These are phyloP conservation scores for Drosophila azteca DNA, from an alignment of 1,140 invertebrate species.

Conservation along the genomic window DNA sequence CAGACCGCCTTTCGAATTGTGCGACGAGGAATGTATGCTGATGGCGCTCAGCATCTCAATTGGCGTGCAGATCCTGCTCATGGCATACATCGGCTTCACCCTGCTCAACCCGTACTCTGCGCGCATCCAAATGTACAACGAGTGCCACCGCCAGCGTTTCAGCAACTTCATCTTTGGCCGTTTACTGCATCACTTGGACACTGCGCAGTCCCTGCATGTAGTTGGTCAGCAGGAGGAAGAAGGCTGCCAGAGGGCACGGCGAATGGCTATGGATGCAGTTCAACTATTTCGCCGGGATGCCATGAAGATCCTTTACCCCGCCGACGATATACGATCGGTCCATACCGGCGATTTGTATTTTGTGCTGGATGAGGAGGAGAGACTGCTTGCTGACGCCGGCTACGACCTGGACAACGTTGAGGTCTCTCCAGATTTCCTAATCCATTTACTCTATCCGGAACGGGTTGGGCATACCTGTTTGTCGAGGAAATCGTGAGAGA, in stretches of 20 bases:
- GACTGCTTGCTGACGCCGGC: constrained; percentile 24
- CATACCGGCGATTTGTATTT: constrained; percentile 39
- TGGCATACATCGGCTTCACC: constrained; percentile 36
- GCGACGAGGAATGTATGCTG: constrained; percentile 30
- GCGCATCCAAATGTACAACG: constrained; percentile 33
- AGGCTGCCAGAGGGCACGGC: constrained; percentile 10
- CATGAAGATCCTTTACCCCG: constrained; percentile 46
- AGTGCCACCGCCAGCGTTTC: constrained; percentile 40
- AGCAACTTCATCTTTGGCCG: constrained; percentile 58
- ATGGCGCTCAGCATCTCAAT: constrained; percentile 30
- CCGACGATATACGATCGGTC: constrained; percentile 24
- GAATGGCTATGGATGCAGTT: constrained; percentile 20
- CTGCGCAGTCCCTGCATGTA: background rate
- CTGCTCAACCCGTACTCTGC: constrained; percentile 28
- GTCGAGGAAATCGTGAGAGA: background rate
- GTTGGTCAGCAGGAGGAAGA: constrained; percentile 18
- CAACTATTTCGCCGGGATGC: constrained; percentile 44
- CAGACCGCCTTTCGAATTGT: background rate
- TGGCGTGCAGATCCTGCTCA: constrained; percentile 37
- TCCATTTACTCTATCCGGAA: constrained; percentile 46
- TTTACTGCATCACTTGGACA: constrained; percentile 37
- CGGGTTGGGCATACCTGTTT: background rate
- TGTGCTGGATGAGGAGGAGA: constrained; percentile 48
- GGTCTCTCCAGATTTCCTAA: constrained; percentile 43
- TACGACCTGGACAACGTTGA: constrained; percentile 30